Evolutionary conservation across 2,113 vertebrate genomes (phyloP), one percentile per base, ranked within the genome.

Genomic region (Poeciliopsis occidentalis): DNA sequence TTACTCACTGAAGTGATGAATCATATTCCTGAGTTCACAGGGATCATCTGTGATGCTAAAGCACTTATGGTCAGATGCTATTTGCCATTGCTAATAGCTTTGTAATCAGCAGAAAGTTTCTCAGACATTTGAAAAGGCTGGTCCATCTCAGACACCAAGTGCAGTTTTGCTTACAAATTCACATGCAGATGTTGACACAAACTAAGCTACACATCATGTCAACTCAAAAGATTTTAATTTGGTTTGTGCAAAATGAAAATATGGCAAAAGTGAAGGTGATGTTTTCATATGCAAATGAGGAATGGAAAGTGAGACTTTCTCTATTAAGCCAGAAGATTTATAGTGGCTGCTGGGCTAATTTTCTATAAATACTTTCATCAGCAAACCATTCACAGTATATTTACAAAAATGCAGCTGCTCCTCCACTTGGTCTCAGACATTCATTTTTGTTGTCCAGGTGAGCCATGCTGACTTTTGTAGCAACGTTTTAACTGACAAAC

Each of bases 331-430:
- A n/a, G 44, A 68, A 90, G 82, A 87, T 89, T 80, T 76, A 82
- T 67, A 64, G 69, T 75, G 71, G 31, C 85, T 80, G 79, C 37
- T 75, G 54, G 68, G 80, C 73, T 87, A 80, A 87, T 88, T 92
- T 87, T 76, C 74, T 77, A 83, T 84, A 82, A 90, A 89, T 87
- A 67, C 86, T 75, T 87, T 88, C 85, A 92, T 90, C 85, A 88
- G 85, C 64, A 79, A 77, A 84, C 75, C 12, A 37, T 79, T 78
- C 73, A 88, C 75, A 64, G 34, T 71, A 78, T 64, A 75, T 71
- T 71, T 86, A 41, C 68, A 62, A 24, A 68, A 73, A 83, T 79
- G 60, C 65, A 80, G 69, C 64, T 68, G 80, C 39, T 61, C 74
- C 37, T 39, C 64, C n/a, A n/a, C 31, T 13, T 29, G 47, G 19